A percentile compares a stretch with the other conserved stretches of the same genome.
Evolutionary conservation across 2,113 vertebrate genomes (phyloP).

Genomic region (Pao palembangensis): DNA sequence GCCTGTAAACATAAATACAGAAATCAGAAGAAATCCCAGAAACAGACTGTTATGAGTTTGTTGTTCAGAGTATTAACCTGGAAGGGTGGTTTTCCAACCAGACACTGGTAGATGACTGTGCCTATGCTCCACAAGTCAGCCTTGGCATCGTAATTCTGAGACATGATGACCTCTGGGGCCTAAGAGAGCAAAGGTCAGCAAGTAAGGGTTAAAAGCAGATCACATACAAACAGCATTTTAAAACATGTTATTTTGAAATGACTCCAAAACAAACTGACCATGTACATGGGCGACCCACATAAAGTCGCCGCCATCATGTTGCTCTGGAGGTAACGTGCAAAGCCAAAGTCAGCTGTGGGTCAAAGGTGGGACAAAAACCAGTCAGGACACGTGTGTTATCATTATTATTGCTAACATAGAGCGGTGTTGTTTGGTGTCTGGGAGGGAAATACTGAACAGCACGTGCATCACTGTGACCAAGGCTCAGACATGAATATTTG

Average conservation of each 20-base stretch:
- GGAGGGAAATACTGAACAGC: constrained; percentile 1
- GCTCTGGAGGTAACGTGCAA: constrained; percentile 95
- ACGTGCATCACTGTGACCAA: background rate
- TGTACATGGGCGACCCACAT: constrained; percentile 97
- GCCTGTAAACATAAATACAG: constrained; percentile 70
- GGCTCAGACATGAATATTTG: background rate
- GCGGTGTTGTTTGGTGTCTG: constrained; percentile 2
- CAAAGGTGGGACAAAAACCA: constrained; percentile 5
- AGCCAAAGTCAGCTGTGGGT: constrained; percentile 93
- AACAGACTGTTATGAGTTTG: rapidly evolving
- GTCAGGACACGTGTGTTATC: constrained; percentile 31
- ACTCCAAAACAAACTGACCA: constrained; percentile 79
- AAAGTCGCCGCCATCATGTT: constrained; percentile 99
- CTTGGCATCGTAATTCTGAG: constrained; percentile 95
- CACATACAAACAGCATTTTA: background rate
- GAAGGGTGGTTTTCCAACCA: constrained; percentile 97
- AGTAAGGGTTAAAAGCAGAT: background rate
- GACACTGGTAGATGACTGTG: constrained; percentile 95
- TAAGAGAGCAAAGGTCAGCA: constrained; percentile 54
- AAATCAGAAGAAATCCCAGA: background rate
- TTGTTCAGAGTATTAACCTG: constrained; percentile 76
- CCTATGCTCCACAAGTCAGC: constrained; percentile 98
- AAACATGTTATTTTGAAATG: background rate
- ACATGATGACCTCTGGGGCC: constrained; percentile 99
- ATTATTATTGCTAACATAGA: constrained; percentile 40